Percentiles rank a stretch among this genome's conserved stretches.
These are phyloP conservation scores for Epinotia ramella DNA, from an alignment of 2,888 invertebrate species.

Conservation along the genomic window DNA sequence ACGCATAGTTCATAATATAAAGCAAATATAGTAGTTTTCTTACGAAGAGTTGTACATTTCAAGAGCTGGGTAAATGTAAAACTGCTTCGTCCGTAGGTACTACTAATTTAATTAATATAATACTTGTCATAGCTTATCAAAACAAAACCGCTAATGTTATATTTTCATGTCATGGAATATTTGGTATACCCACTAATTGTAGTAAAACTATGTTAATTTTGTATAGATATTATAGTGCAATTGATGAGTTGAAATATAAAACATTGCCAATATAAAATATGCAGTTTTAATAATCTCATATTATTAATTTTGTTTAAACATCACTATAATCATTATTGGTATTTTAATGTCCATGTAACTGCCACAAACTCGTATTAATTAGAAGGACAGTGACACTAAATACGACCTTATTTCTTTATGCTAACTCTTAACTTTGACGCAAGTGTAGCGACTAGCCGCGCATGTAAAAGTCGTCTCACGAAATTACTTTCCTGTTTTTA, in stretches of 20 bases:
- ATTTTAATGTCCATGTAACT: not conserved
- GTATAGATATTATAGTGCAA: constrained; percentile 80
- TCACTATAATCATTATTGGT: not conserved
- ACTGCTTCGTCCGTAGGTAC: constrained; percentile 65
- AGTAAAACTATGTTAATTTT: constrained; percentile 77
- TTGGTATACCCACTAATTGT: constrained; percentile 72
- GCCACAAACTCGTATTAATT: not conserved
- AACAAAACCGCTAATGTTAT: constrained; percentile 56
- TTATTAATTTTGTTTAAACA: constrained; percentile 9
- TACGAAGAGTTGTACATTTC: constrained; percentile 80
- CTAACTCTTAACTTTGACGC: constrained; percentile 1
- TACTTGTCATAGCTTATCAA: constrained; percentile 50
- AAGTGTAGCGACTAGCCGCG: not conserved
- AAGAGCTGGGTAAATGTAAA: constrained; percentile 82
- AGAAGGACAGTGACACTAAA: not conserved
- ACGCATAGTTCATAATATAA: constrained; percentile 47
- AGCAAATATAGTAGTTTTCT: constrained; percentile 47
- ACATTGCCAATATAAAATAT: constrained; percentile 66
- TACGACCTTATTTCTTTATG: not conserved
- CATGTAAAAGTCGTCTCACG: not conserved
- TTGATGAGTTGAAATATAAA: constrained; percentile 83
- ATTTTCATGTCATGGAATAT: constrained; percentile 61
- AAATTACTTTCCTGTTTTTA: constrained; percentile 39
- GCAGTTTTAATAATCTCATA: constrained; percentile 54
- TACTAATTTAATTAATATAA: constrained; percentile 46